Conservation (phyloP, 2,888 invertebrate genomes). For the Parnassius orleans region DNA sequence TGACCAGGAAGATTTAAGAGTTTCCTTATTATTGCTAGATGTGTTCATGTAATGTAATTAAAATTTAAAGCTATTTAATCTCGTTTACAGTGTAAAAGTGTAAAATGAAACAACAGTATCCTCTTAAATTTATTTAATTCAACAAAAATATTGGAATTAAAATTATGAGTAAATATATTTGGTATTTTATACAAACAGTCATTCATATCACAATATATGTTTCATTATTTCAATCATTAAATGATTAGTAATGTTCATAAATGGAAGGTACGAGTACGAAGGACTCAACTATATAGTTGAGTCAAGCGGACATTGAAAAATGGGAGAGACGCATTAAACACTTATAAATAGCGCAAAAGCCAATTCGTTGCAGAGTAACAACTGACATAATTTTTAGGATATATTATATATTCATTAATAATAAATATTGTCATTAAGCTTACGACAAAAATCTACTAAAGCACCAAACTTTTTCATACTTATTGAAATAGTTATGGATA, state of each 20-base stretch:
- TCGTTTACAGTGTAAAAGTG: neutral
- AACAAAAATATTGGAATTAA: slow-evolving; percentile 38
- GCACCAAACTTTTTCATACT: neutral
- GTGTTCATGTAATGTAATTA: slow-evolving; percentile 17
- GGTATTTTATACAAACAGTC: slow-evolving; percentile 42
- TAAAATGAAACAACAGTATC: slow-evolving; percentile 29
- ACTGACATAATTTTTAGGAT: too few species aligned
- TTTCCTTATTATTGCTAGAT: slow-evolving; percentile 40
- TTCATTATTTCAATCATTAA: slow-evolving; percentile 2
- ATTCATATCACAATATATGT: slow-evolving; percentile 34
- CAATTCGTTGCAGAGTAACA: too few species aligned
- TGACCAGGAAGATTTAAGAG: slow-evolving; percentile 45
- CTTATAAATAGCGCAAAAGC: too few species aligned
- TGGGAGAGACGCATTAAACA: too few species aligned
- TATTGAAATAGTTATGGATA: too few species aligned
- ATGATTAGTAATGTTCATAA: neutral
- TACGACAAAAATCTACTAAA: neutral
- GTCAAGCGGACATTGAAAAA: too few species aligned
- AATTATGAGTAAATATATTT: slow-evolving; percentile 32
- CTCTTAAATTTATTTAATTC: slow-evolving; percentile 59
- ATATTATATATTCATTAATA: neutral
- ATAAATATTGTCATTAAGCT: too few species aligned
- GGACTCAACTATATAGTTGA: too few species aligned
- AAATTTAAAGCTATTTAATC: neutral
- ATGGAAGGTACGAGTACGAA: too few species aligned